Conservation (phyloP, 2,888 invertebrate species). For the Cataglyphis cursor region DNA sequence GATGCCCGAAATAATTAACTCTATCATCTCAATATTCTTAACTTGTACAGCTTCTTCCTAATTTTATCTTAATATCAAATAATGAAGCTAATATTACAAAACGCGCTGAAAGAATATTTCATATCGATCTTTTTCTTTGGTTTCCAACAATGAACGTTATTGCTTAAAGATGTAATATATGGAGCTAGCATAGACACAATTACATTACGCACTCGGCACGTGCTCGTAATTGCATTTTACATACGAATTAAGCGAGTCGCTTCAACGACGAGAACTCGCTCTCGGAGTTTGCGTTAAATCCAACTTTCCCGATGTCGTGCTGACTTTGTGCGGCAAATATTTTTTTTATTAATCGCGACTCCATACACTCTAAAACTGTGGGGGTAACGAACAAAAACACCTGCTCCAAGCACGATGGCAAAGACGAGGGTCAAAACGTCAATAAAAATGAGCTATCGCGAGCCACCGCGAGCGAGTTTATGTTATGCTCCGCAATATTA, state of each 20-base stretch:
- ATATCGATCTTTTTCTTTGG: neutral
- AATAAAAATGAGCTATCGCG: conserved; percentile 19
- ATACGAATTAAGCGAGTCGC: conserved; percentile 20
- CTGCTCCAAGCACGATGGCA: conserved; percentile 46
- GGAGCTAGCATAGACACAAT: conserved; percentile 12
- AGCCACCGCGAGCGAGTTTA: neutral
- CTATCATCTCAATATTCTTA: neutral
- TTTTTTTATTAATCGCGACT: conserved; percentile 13
- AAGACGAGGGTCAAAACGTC: conserved; percentile 18
- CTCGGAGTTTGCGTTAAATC: conserved; percentile 13
- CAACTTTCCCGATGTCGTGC: neutral
- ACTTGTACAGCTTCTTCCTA: neutral
- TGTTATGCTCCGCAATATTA: conserved; percentile 11
- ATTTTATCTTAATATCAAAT: neutral
- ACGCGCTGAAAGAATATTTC: neutral
- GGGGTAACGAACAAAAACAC: conserved; percentile 52
- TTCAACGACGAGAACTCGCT: neutral
- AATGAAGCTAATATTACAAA: neutral
- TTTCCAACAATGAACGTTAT: neutral
- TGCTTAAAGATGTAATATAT: neutral
- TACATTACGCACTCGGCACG: conserved; percentile 21
- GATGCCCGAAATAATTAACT: conserved; percentile 22
- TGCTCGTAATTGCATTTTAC: conserved; percentile 35
- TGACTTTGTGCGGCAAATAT: conserved; percentile 1
- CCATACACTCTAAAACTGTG: conserved; percentile 18